Conservation (phyloP, 2,797 vertebrate species). For the Euthynnus affinis region DNA sequence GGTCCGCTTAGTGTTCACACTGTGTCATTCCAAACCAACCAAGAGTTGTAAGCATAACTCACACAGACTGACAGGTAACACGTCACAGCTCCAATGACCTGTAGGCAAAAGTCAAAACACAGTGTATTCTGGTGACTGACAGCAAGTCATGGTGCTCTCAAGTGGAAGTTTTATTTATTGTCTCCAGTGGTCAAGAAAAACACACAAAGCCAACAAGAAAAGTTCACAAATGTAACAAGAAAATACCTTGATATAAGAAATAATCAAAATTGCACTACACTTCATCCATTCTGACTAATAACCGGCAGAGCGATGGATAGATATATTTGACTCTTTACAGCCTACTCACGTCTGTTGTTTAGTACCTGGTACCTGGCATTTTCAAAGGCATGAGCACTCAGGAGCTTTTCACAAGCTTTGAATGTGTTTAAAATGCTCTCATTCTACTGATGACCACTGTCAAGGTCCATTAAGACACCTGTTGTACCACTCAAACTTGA, state of each 20-base stretch:
- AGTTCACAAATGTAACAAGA: neutral
- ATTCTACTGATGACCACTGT: neutral
- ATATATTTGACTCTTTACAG: neutral
- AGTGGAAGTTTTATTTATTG: neutral
- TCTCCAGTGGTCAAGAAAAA: neutral
- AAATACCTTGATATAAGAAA: neutral
- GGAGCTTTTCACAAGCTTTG: slow-evolving; percentile 9
- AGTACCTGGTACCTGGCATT: neutral
- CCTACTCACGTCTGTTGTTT: neutral
- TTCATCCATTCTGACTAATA: neutral
- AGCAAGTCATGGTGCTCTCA: slow-evolving; percentile 5
- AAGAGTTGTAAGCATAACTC: slow-evolving; percentile 12
- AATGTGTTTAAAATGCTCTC: neutral
- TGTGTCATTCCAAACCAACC: neutral
- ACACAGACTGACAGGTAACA: neutral
- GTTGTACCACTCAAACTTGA: slow-evolving; percentile 7
- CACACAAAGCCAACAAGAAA: no score
- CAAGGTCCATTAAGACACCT: neutral
- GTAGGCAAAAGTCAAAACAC: slow-evolving; percentile 15
- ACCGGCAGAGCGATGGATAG: neutral
- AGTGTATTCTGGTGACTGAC: slow-evolving; percentile 10
- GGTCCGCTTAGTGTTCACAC: neutral
- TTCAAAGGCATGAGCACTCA: neutral
- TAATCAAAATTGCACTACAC: neutral
- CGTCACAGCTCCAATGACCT: slow-evolving; percentile 2